A percentile compares a stretch with the other conserved stretches of the same genome.
These are phyloP conservation scores for Melanotaenia maccullochi DNA, from an alignment of 2,797 vertebrate species.

Conservation along the genomic window DNA sequence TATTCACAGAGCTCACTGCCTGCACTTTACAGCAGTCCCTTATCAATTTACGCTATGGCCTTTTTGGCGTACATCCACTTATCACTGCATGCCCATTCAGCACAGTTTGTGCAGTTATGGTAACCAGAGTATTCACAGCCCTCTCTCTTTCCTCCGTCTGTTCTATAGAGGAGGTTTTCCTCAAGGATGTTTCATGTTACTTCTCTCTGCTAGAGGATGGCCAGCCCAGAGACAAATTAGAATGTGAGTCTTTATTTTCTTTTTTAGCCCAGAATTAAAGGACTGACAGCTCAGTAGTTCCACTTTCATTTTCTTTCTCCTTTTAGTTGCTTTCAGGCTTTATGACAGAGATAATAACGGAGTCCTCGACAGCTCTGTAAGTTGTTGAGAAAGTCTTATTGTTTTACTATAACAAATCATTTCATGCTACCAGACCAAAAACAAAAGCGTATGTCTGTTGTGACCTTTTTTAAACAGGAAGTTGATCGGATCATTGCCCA, in stretches of 20 bases:
- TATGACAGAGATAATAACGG: constrained; percentile 94
- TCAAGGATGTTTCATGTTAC: constrained; percentile 95
- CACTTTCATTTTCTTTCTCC: constrained; percentile 47
- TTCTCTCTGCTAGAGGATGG: constrained; percentile 94
- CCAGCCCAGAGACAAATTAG: constrained; percentile 91
- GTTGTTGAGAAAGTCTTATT: constrained; percentile 45
- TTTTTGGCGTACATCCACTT: constrained; percentile 46
- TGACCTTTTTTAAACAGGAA: constrained; percentile 81
- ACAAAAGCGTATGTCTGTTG: neutral
- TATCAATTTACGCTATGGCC: constrained; percentile 53
- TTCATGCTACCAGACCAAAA: neutral
- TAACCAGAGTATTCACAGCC: constrained; percentile 36
- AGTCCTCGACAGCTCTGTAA: constrained; percentile 92
- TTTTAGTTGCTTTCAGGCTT: constrained; percentile 90
- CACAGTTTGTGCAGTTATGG: constrained; percentile 37
- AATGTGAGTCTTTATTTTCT: constrained; percentile 85
- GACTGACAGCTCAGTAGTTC: constrained; percentile 20
- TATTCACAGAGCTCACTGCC: constrained; percentile 39
- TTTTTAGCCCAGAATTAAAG: constrained; percentile 21
- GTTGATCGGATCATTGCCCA: constrained; percentile 93
- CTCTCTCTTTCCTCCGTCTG: constrained; percentile 24
- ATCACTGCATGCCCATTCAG: constrained; percentile 32
- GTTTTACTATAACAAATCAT: neutral
- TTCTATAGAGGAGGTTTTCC: constrained; percentile 83
- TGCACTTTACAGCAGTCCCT: constrained; percentile 34